phyloP scores from a whole-genome alignment of 1,140 invertebrate species.

The Drosophila kurseongensis region DNA sequence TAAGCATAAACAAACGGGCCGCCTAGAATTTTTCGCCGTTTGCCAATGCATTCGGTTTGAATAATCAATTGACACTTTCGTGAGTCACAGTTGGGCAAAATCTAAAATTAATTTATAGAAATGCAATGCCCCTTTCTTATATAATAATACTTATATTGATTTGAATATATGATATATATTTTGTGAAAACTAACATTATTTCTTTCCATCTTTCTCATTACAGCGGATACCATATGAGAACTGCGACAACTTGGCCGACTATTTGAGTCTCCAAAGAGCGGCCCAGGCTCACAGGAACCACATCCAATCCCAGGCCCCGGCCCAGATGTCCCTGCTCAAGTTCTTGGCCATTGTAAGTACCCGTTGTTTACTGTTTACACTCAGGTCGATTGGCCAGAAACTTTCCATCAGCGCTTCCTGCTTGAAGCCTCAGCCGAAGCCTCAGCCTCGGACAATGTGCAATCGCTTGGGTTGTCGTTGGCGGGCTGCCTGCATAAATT shows the following conservation, averaged over 20 bases:
- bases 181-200: conserved; percentile 1
- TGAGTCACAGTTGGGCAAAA: conserved; percentile 46
- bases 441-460: conserved; percentile 59
- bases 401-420: conserved; percentile 56
- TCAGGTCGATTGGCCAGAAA: conserved; percentile 27
- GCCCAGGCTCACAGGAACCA: conserved; percentile 44
- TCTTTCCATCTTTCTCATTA: conserved; percentile 27
- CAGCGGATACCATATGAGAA: conserved; percentile 72
- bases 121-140: conserved; percentile 5
- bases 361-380: conserved; percentile 3
- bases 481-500: conserved; percentile 69
- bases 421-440: conserved; percentile 13
- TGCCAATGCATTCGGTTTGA: conserved; percentile 65
- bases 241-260: conserved; percentile 77
- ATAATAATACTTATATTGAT: conserved; percentile 3
- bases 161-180: background rate
- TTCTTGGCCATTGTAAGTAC: conserved; percentile 88
- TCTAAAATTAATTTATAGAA: background rate
- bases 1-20: conserved; percentile 52
- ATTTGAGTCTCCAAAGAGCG: conserved; percentile 72
- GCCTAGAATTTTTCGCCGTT: conserved; percentile 56
- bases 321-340: conserved; percentile 87
- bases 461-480: conserved; percentile 58
- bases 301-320: conserved; percentile 40
- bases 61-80: conserved; percentile 54